phyloP scores from a whole-genome alignment of 2,113 vertebrate genomes.

The Vulpes ferrilata region DNA sequence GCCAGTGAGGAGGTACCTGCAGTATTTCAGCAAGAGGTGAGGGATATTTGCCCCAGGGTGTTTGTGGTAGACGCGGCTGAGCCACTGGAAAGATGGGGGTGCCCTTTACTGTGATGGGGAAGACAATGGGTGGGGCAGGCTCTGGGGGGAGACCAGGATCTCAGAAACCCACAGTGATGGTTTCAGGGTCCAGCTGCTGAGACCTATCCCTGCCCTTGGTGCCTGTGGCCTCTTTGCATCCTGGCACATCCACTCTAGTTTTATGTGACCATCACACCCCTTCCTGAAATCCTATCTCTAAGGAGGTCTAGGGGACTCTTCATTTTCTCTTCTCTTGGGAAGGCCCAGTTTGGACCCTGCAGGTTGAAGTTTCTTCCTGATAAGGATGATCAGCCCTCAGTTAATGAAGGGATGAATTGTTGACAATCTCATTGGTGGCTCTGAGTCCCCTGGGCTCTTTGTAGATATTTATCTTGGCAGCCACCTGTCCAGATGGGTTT shows the following conservation, averaged over 20 bases:
- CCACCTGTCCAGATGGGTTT: slow-evolving; percentile 51
- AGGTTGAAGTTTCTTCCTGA: neutral
- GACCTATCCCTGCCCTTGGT: neutral
- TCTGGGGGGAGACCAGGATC: neutral
- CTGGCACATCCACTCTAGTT: neutral
- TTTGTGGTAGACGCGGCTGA: neutral
- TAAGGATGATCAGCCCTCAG: neutral
- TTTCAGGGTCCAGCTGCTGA: neutral
- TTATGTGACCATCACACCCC: neutral
- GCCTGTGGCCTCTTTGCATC: neutral
- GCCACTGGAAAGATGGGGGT: neutral
- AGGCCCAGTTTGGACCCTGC: neutral
- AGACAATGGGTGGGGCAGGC: neutral
- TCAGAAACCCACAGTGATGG: neutral
- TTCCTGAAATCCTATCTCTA: neutral
- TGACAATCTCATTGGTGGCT: slow-evolving; percentile 49
- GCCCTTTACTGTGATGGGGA: neutral
- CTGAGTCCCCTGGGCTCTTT: slow-evolving; percentile 17
- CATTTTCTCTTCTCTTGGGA: neutral
- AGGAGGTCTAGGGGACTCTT: neutral
- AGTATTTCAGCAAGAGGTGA: neutral
- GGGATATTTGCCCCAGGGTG: neutral
- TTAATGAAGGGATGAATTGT: neutral
- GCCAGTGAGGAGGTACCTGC: neutral
- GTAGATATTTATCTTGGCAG: slow-evolving; percentile 44